phyloP scores from a whole-genome alignment of 2,888 invertebrate genomes.

The Limenitis arthemis region DNA sequence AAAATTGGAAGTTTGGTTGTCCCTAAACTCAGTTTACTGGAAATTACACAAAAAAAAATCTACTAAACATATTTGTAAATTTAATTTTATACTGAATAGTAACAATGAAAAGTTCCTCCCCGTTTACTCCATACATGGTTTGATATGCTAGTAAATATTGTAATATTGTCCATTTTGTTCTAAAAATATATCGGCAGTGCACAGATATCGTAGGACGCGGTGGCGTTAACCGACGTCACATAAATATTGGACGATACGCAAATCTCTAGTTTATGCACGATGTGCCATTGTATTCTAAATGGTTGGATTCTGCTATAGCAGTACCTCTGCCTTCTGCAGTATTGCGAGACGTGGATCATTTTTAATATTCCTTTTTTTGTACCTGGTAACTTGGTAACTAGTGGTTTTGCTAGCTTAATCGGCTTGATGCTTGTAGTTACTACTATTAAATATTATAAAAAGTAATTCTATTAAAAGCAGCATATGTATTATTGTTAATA shows the following conservation, averaged over 20 bases:
- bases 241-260: slow-evolving; percentile 22
- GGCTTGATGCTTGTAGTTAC: too few species aligned
- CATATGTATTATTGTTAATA: too few species aligned
- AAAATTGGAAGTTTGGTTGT: too few species aligned
- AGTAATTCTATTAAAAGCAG: too few species aligned
- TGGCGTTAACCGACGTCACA: slow-evolving; percentile 9
- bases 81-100: too few species aligned
- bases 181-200: slow-evolving; percentile 4
- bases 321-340: background rate
- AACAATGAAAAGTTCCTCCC: background rate
- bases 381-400: too few species aligned
- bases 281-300: slow-evolving; percentile 25
- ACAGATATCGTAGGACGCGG: slow-evolving; percentile 9
- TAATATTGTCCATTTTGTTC: slow-evolving; percentile 1
- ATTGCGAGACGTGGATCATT: slow-evolving; percentile 1
- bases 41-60: too few species aligned
- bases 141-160: background rate
- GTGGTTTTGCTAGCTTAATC: too few species aligned
- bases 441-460: too few species aligned
- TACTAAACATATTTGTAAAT: too few species aligned
- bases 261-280: slow-evolving; percentile 25
- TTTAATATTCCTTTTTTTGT: background rate
- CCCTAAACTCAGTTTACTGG: too few species aligned
- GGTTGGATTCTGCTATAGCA: slow-evolving; percentile 4
- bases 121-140: background rate